A percentile compares a stretch with the other conserved stretches of the same genome.
Evolutionary conservation across 2,113 vertebrate species (phyloP).

Genomic region (Malurus melanocephalus): DNA sequence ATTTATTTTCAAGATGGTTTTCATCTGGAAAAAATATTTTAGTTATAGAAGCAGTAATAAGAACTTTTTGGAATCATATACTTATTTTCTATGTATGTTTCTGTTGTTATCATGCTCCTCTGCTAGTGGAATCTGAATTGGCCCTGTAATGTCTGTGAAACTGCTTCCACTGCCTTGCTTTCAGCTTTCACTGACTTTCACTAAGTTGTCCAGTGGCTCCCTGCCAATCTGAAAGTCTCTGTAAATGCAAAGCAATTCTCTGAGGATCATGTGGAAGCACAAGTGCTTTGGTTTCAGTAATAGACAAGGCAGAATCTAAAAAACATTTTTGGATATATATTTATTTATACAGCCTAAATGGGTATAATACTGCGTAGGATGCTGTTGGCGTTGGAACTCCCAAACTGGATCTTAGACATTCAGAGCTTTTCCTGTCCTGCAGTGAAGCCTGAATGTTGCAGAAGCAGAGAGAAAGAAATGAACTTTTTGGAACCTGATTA

Average conservation of each 20-base stretch:
- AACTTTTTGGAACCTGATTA: constrained; percentile 2
- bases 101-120: not conserved
- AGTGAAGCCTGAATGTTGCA: not conserved
- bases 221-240: constrained; percentile 60
- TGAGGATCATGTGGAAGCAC: constrained; percentile 47
- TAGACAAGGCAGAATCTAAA: constrained; percentile 44
- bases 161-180: constrained; percentile 33
- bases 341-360: constrained; percentile 69
- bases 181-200: constrained; percentile 43
- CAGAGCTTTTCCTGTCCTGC: not conserved
- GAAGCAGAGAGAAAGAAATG: constrained; percentile 9
- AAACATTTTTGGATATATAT: constrained; percentile 63
- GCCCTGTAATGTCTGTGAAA: constrained; percentile 1
- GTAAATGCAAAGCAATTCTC: constrained; percentile 49
- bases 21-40: not conserved
- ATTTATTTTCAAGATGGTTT: not conserved
- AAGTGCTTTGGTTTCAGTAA: constrained; percentile 50
- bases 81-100: not conserved
- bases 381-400: constrained; percentile 52
- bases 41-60: not conserved
- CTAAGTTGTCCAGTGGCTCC: constrained; percentile 40
- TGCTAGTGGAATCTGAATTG: not conserved
- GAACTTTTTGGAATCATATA: not conserved
- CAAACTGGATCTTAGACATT: constrained; percentile 37
- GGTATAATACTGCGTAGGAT: constrained; percentile 50